Conservation (phyloP, 2,113 vertebrate species). For the Phainopepla nitens region DNA sequence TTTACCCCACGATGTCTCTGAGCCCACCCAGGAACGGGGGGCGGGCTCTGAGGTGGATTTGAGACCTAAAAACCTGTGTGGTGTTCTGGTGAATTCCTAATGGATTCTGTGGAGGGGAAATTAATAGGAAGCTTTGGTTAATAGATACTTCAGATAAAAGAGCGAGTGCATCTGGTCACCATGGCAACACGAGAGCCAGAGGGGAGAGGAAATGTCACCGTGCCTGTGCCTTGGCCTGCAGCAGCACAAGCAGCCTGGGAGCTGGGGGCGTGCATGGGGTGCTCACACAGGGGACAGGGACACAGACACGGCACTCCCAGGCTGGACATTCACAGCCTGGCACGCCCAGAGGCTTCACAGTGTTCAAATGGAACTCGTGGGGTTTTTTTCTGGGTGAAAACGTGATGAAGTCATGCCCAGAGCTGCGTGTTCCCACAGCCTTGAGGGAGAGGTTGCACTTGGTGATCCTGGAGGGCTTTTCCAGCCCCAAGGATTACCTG, state of each 20-base stretch:
- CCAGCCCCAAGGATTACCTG: background rate
- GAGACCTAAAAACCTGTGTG: background rate
- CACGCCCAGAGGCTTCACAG: background rate
- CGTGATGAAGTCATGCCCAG: rapidly evolving
- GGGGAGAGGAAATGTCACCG: conserved; percentile 28
- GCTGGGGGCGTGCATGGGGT: too few relatives aligned
- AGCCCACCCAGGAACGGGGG: background rate
- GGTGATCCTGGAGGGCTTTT: background rate
- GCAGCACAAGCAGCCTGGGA: background rate
- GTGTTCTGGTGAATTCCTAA: background rate
- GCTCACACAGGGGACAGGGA: background rate
- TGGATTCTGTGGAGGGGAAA: background rate
- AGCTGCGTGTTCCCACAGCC: too few relatives aligned
- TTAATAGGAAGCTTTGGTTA: conserved; percentile 52
- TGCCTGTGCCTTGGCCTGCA: conserved; percentile 14
- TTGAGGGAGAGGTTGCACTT: background rate
- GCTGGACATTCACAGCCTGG: rapidly evolving
- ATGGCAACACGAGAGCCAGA: conserved; percentile 56
- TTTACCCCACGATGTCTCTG: background rate
- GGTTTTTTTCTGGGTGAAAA: background rate
- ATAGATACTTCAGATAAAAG: conserved; percentile 60
- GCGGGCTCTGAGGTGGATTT: background rate
- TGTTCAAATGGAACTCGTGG: rapidly evolving
- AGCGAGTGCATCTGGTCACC: conserved; percentile 52
- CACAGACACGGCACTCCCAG: background rate